Conservation (phyloP, 2,797 vertebrate genomes). For the Ctenochaetus hawaiiensis region DNA sequence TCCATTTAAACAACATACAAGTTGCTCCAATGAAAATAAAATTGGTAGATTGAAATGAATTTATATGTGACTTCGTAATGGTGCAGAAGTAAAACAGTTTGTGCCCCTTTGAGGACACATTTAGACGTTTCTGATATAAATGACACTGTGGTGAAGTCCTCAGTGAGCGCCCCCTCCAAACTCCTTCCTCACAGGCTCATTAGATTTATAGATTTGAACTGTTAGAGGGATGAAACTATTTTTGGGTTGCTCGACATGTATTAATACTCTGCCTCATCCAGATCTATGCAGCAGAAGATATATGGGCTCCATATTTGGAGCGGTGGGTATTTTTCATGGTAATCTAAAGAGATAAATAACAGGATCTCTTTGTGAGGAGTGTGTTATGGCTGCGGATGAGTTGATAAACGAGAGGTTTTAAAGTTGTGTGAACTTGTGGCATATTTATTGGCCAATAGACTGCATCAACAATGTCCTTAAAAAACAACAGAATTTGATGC, state of each 20-base stretch:
- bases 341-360: conserved; percentile 40
- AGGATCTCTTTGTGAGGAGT: conserved; percentile 30
- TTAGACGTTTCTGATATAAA: conserved; percentile 4
- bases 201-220: conserved; percentile 57
- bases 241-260: conserved; percentile 36
- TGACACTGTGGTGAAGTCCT: not conserved
- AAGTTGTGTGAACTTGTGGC: not conserved
- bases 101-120: not conserved
- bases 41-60: not conserved
- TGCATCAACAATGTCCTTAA: not conserved
- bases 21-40: not conserved
- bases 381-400: conserved; percentile 24
- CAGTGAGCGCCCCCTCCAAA: conserved; percentile 3
- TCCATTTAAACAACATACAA: not conserved
- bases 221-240: conserved; percentile 57
- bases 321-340: conserved; percentile 36
- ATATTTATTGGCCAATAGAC: not conserved
- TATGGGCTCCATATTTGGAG: conserved; percentile 50
- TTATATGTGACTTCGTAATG: not conserved
- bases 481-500: not conserved
- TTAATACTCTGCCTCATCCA: conserved; percentile 58
- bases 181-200: conserved; percentile 18
- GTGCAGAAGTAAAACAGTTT: not conserved
- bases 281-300: conserved; percentile 47
- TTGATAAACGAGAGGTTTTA: conserved; percentile 6